Conservation (phyloP, 1,140 invertebrate species). For the Ceratitis capitata region DNA sequence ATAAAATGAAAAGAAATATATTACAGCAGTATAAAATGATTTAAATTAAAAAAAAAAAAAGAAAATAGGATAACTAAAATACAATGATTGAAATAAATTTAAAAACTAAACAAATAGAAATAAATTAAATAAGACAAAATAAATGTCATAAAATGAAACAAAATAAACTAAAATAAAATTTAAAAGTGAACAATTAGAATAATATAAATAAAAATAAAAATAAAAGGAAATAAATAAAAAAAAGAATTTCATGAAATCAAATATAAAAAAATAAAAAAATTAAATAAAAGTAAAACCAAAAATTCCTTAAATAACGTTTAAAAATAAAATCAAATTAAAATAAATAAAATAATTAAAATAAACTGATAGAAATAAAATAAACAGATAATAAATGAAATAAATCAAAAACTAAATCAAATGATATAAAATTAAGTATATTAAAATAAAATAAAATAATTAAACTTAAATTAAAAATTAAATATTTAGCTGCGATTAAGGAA, state of each 20-base stretch:
- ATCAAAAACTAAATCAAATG: not conserved
- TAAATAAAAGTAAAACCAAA: not conserved
- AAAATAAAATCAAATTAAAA: no score
- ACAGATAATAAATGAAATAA: not conserved
- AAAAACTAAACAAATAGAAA: not conserved
- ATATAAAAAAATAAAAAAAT: not conserved
- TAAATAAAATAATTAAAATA: no score
- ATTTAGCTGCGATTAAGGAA: no score
- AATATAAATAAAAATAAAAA: not conserved
- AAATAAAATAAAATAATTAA: no score
- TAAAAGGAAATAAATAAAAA: not conserved
- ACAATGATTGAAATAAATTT: not conserved
- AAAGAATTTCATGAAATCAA: not conserved
- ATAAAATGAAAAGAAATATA: not conserved
- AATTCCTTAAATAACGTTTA: no score
- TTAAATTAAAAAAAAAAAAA: not conserved
- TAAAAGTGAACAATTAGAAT: not conserved
- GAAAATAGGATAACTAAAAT: not conserved
- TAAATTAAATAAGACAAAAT: not conserved
- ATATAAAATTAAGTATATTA: no score
- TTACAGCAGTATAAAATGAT: not conserved
- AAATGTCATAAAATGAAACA: no score
- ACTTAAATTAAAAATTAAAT: no score
- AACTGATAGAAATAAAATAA: no score
- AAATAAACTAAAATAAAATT: not conserved